These are phyloP conservation scores for Sander vitreus DNA, from an alignment of 2,113 vertebrate genomes.

Conservation along the genomic window DNA sequence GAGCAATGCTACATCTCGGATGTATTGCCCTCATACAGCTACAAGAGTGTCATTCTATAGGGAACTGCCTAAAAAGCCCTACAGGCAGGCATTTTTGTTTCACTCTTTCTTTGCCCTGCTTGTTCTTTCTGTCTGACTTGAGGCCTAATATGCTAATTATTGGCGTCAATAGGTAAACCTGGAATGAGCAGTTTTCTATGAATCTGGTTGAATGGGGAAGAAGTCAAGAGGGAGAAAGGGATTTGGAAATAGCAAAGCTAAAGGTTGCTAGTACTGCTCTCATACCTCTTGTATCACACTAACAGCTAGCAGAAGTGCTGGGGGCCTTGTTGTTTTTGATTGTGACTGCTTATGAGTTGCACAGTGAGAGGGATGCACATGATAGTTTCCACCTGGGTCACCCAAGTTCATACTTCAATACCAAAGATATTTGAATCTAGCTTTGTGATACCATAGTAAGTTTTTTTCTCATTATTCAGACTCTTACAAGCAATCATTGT, in stretches of 20 bases:
- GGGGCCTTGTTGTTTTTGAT: constrained; percentile 12
- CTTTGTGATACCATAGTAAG: background rate
- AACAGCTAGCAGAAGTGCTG: constrained; percentile 32
- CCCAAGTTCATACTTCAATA: no score
- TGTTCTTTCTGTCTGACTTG: constrained; percentile 18
- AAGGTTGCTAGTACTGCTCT: constrained; percentile 27
- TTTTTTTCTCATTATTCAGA: background rate
- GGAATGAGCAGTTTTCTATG: constrained; percentile 53
- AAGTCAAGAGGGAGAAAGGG: constrained; percentile 26
- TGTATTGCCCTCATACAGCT: constrained; percentile 32
- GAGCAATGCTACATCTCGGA: constrained; percentile 23
- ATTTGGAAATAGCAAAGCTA: constrained; percentile 34
- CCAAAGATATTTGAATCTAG: background rate
- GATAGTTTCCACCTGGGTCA: constrained; percentile 26
- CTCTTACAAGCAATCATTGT: background rate
- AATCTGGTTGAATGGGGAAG: constrained; percentile 41
- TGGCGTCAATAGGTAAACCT: constrained; percentile 54
- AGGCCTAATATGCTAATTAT: constrained; percentile 63
- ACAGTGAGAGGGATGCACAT: constrained; percentile 7
- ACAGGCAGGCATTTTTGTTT: constrained; percentile 23
- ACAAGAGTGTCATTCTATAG: constrained; percentile 17
- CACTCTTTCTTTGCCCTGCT: constrained; percentile 34
- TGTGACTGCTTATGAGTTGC: constrained; percentile 40
- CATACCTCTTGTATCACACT: constrained; percentile 18
- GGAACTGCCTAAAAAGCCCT: constrained; percentile 9